phyloP scores from a whole-genome alignment of 2,888 invertebrate genomes.

The Patella caerulea region DNA sequence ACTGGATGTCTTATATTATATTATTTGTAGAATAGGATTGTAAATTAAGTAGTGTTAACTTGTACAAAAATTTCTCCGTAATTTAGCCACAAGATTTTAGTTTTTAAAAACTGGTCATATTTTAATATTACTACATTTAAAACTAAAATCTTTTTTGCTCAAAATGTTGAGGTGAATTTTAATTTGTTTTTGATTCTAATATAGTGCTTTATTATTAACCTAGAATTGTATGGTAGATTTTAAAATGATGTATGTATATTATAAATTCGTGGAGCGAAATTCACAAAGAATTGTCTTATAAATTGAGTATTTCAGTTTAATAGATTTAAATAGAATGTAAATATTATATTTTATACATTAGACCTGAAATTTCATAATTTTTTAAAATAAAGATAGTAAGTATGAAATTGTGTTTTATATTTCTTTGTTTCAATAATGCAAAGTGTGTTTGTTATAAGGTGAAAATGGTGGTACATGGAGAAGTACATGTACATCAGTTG shows the following conservation, averaged over 20 bases:
- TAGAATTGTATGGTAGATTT: constrained; percentile 10
- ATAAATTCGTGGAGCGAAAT: constrained; percentile 5
- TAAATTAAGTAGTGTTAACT: constrained; percentile 2
- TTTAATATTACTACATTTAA: background rate
- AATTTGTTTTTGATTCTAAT: constrained; percentile 10
- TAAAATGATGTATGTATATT: background rate
- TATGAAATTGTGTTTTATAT: too few species aligned
- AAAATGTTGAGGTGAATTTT: background rate
- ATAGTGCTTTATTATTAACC: background rate
- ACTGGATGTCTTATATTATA: background rate
- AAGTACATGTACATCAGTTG: too few species aligned
- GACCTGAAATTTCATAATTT: too few species aligned
- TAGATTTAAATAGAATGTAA: too few species aligned
- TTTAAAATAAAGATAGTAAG: too few species aligned
- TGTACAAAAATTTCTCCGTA: background rate
- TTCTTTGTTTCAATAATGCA: too few species aligned
- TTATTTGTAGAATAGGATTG: constrained; percentile 2
- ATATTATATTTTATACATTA: too few species aligned
- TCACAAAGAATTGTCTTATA: too few species aligned
- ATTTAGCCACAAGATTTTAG: constrained; percentile 9
- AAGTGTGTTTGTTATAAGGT: too few species aligned
- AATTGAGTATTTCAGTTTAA: too few species aligned
- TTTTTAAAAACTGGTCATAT: constrained; percentile 2
- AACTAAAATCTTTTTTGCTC: background rate
- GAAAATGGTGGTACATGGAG: too few species aligned